A percentile compares a stretch with the other conserved stretches of the same genome.
Conservation (phyloP, 1,140 invertebrate species). For the Drosophila pseudoananassae region DNA sequence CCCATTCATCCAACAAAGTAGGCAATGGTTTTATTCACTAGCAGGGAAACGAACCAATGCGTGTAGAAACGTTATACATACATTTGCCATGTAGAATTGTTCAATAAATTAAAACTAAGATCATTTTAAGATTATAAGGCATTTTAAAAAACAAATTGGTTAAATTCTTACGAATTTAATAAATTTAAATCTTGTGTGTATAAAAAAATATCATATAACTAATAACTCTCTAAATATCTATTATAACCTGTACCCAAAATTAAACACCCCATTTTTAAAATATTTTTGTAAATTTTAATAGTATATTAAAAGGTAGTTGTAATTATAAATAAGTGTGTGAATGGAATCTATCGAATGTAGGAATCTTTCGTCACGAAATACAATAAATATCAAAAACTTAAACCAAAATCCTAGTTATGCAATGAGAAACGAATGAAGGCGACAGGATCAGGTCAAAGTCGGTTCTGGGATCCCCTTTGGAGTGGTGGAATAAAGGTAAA, state of each 20-base stretch:
- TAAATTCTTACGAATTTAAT: too few relatives aligned
- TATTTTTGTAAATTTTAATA: constrained; percentile 25
- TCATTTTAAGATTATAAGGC: background rate
- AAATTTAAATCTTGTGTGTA: too few relatives aligned
- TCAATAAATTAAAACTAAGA: background rate
- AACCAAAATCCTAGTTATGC: constrained; percentile 23
- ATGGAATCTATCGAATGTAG: constrained; percentile 37
- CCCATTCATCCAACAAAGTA: constrained; percentile 11
- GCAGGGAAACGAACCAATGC: background rate
- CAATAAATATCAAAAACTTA: constrained; percentile 64
- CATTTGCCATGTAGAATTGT: background rate
- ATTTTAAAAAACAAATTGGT: too few relatives aligned
- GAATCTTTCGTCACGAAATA: constrained; percentile 24
- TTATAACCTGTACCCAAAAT: too few relatives aligned
- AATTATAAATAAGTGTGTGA: constrained; percentile 43
- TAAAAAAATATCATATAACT: too few relatives aligned
- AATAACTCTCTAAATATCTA: too few relatives aligned
- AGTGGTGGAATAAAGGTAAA: constrained; percentile 30
- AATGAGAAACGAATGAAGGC: constrained; percentile 23
- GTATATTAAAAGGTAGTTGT: constrained; percentile 36
- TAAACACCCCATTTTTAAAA: background rate
- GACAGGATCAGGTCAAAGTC: constrained; percentile 3
- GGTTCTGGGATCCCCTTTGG: background rate
- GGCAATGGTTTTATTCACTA: background rate
- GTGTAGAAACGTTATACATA: background rate